Evolutionary conservation across 2,888 invertebrate genomes (phyloP).

Genomic region (Torymus tubicola): DNA sequence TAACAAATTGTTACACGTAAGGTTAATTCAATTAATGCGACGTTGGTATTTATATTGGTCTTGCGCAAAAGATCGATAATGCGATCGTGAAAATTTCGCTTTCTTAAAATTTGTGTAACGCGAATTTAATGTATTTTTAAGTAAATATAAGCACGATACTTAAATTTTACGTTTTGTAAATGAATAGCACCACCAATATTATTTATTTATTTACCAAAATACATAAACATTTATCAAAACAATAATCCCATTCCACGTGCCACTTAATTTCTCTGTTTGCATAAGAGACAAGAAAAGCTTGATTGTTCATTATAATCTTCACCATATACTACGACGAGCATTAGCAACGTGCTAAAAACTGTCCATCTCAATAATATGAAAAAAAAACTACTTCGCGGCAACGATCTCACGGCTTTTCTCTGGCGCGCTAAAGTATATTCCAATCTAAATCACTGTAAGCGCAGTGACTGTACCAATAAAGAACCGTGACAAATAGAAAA

Average conservation of each 20-base stretch:
- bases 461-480: not conserved
- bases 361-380: too few relatives aligned
- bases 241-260: too few relatives aligned
- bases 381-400: too few relatives aligned
- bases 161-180: too few relatives aligned
- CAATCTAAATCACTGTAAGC: not conserved
- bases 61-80: not conserved
- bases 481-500: conserved; percentile 11
- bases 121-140: not conserved
- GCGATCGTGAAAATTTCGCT: too few relatives aligned
- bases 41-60: not conserved
- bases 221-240: too few relatives aligned
- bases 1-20: not conserved
- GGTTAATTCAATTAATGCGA: conserved; percentile 3
- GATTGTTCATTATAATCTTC: not conserved
- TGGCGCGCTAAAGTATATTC: not conserved
- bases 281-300: not conserved
- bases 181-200: too few relatives aligned
- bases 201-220: too few relatives aligned
- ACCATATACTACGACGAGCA: too few relatives aligned
- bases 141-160: not conserved
- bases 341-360: too few relatives aligned
- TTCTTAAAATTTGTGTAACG: not conserved
- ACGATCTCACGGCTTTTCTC: not conserved
- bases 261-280: too few relatives aligned